Evolutionary conservation across 2,888 invertebrate genomes (phyloP), one percentile per base, ranked within the genome.

Genomic region (Limenitis camilla): DNA sequence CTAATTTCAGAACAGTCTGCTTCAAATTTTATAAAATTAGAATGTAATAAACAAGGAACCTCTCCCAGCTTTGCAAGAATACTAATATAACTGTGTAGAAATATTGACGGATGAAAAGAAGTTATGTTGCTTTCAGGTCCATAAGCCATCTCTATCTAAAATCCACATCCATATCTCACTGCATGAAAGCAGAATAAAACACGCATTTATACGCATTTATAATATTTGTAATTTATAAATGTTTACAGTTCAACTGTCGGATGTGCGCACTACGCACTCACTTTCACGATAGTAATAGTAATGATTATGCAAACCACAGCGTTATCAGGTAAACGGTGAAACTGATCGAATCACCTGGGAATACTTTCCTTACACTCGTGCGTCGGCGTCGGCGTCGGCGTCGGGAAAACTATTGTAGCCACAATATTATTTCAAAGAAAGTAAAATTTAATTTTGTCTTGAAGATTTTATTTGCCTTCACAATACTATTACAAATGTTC

Each of bases 291-390:
- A 45, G 38, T 52, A 52, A 52, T 57, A 46, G 42, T 51, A 39
- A 49, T 50, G 47, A 45, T 51, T 53, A 56, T 52, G 52, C 55
- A 54, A 54, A 55, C 58, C 55, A 8, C 56, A 49, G 6, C 46
- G 39, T 31, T 46, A 57, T 43, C 53, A 31, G 33, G 27, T 53
- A 40, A 53, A 44, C 41, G 49, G 58, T 52, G 58, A 58, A 58
- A 40, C 41, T 11, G 51, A 54, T 47, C 49, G 39, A 47, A 50
- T 52, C n/a, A 11, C 51, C 19, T 40, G 55, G 57, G 49, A 54
- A 46, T 7, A 43, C 49, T 58, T 54, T 44, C 35, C 29, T 35
- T 41, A 39, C 49, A 36, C 44, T 44, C 40, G 43, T 32, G 44
- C 29, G 28, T 32, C 38, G 38, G 32, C 19, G 19, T 19, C 19